Conservation (phyloP, 2,113 vertebrate genomes). For the Pedionomus torquatus region DNA sequence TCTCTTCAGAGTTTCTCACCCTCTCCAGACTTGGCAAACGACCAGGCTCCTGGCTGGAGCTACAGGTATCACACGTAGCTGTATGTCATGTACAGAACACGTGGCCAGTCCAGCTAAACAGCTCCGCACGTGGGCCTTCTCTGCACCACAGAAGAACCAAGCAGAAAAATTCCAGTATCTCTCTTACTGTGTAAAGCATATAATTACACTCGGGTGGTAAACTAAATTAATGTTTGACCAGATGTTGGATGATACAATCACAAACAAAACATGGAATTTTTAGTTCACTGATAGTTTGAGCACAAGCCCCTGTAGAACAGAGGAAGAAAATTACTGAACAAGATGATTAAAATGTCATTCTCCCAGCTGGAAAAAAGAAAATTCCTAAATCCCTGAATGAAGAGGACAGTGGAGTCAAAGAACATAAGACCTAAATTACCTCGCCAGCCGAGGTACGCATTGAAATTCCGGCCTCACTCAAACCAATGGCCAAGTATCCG, state of each 20-base stretch:
- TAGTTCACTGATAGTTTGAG: not conserved
- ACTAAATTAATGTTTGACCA: not conserved
- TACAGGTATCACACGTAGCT: not conserved
- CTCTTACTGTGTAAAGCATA: not conserved
- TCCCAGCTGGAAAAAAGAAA: not conserved
- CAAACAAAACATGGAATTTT: not conserved
- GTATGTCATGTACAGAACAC: rapidly evolving
- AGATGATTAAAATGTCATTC: not conserved
- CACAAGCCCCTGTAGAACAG: not conserved
- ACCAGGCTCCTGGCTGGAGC: not conserved
- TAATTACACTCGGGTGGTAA: not conserved
- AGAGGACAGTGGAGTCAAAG: not conserved
- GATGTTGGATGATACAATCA: not conserved
- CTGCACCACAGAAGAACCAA: not conserved
- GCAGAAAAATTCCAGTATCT: not conserved
- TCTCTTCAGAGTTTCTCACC: not conserved
- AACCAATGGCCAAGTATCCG: not conserved
- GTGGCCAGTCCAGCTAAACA: not conserved
- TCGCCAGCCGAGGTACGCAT: not conserved
- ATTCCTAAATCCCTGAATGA: not conserved
- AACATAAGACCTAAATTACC: not conserved
- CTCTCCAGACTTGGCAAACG: not conserved
- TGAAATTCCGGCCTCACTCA: not conserved
- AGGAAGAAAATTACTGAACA: not conserved
- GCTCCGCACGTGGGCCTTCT: not conserved